Evolutionary conservation across 53 echinoderm and acorn worm genomes (phyloP).

Genomic region (Luidia sarsii): DNA sequence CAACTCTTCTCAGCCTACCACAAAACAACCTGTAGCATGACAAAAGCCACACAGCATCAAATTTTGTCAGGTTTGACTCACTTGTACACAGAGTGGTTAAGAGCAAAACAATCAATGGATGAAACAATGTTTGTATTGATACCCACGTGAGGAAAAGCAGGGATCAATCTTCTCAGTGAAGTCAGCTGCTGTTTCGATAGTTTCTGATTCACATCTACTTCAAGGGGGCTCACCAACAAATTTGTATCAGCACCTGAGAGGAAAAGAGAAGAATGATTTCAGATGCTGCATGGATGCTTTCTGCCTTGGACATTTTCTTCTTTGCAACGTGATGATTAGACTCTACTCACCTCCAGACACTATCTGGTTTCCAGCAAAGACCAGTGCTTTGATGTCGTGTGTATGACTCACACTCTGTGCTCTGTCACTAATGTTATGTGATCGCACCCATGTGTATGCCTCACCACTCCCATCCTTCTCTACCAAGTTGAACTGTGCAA

Average conservation of each 20-base stretch:
- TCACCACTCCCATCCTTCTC: conserved; percentile 43
- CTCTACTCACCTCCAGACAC: conserved; percentile 98
- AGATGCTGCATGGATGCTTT: too few relatives aligned
- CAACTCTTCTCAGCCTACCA: too few relatives aligned
- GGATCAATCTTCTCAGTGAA: conserved; percentile 1
- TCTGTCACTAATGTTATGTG: conserved; percentile 37
- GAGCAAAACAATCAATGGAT: too few relatives aligned
- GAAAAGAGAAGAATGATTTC: background rate
- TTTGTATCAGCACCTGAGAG: conserved; percentile 71
- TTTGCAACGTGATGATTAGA: too few relatives aligned
- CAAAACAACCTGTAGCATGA: too few relatives aligned
- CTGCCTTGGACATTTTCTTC: too few relatives aligned
- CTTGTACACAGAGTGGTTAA: too few relatives aligned
- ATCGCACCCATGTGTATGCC: conserved; percentile 68
- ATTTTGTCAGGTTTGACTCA: too few relatives aligned
- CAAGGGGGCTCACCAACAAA: conserved; percentile 60
- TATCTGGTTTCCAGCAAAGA: conserved; percentile 58
- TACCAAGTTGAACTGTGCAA: conserved; percentile 69
- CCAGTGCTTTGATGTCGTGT: conserved; percentile 88
- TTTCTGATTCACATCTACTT: conserved; percentile 13
- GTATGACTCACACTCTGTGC: conserved; percentile 64
- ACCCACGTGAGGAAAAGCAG: conserved; percentile 71
- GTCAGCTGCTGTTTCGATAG: conserved; percentile 1
- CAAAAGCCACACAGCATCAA: too few relatives aligned
- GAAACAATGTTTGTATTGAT: too few relatives aligned